phyloP scores from a whole-genome alignment of 2,888 invertebrate genomes.

The Dryadula phaetusa region DNA sequence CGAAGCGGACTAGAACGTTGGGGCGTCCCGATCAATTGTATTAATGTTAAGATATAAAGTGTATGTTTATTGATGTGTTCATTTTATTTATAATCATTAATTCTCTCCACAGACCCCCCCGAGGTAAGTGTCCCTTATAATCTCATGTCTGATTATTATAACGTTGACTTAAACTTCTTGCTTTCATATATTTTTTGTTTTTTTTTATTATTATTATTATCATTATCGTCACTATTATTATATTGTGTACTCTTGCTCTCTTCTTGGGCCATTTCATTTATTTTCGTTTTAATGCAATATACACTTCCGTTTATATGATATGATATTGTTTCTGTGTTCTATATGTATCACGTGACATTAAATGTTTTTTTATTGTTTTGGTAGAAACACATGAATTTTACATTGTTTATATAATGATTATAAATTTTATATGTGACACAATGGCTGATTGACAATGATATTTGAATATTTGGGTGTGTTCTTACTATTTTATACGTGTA shows the following conservation, averaged over 20 bases:
- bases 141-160: neutral
- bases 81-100: conserved; percentile 80
- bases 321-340: conserved; percentile 8
- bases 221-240: conserved; percentile 17
- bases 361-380: conserved; percentile 15
- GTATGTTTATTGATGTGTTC: conserved; percentile 83
- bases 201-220: neutral
- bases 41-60: conserved; percentile 83
- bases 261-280: neutral
- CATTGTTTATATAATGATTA: conserved; percentile 11
- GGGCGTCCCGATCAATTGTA: conserved; percentile 67
- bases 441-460: neutral
- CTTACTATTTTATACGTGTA: conserved; percentile 8
- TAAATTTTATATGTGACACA: conserved; percentile 19
- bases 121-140: conserved; percentile 77
- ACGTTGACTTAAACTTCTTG: conserved; percentile 19
- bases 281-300: neutral
- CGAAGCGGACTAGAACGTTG: conserved; percentile 45
- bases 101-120: conserved; percentile 74
- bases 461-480: conserved; percentile 21
- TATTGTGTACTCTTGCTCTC: conserved; percentile 12
- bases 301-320: conserved; percentile 11
- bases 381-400: neutral
- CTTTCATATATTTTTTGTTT: conserved; percentile 8
- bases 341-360: conserved; percentile 5